Base-by-base conservation (phyloP, 2,113 vertebrate species). In the Bubalus kerabau region DNA sequence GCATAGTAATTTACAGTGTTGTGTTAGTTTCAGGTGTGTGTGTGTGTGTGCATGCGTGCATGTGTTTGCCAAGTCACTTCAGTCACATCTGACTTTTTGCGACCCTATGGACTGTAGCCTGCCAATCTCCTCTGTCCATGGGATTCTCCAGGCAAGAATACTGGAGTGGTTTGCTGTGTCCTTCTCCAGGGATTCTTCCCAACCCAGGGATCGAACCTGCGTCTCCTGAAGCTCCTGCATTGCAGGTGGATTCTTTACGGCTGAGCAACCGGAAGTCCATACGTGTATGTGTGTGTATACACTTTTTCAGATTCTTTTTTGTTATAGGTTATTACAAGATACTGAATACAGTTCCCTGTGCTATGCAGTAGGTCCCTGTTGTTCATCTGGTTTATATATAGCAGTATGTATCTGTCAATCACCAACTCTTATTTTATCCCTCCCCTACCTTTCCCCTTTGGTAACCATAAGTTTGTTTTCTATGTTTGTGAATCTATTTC, bases 41-140 rank as follows among this genome's bases (percentile, higher is more conserved):
- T 74, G 36, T n/a, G 5, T 6, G 17, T 56, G 59, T 0, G 0
- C 0, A 8, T 11, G 5, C 23, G 4, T 3, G 0, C 62, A 19
- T 21, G 64, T 71, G 64, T 71, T 36, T 71, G n/a, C 64, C 21
- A 36, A 71, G 64, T 36, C 64, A 71, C 64, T 71, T 71, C 9
- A 36, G n/a, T 71, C 64, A 21, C n/a, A 71, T 71, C 17, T 71
- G n/a, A 36, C n/a, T 36, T 71, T 71, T 71, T 36, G 17, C 8
- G 5, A 21, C 9, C 2, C 64, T 36, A 11, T 71, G 64, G 64
- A n/a, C 64, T 24, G 56, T 57, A 57, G 56, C 56, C 56, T 36
- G n/a, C 64, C n/a, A 36, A 19, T 11, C n/a, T 71, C n/a, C n/a
- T 71, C 64, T 36, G 64, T 71, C 64, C 64, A 6, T 71, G 19